phyloP scores from a whole-genome alignment of 2,113 vertebrate species.

The Irena cyanogastra region DNA sequence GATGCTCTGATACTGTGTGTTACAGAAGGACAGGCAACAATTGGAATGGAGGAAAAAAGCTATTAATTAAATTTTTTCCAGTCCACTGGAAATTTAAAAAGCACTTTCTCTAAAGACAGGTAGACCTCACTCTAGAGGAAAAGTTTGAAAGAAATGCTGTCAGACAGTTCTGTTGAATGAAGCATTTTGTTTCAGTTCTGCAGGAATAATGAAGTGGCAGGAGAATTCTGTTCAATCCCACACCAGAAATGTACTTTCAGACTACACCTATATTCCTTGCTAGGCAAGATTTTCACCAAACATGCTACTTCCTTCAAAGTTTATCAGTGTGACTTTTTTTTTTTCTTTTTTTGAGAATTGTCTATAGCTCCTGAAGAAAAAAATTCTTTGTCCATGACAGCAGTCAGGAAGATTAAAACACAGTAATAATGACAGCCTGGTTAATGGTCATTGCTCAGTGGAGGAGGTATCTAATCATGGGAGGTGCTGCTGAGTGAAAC shows the following conservation, averaged over 20 bases:
- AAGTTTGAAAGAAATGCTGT: neutral
- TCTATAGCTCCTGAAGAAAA: neutral
- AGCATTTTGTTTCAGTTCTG: neutral
- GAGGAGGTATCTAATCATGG: rapidly evolving
- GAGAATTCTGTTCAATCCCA: neutral
- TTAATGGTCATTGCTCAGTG: neutral
- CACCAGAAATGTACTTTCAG: neutral
- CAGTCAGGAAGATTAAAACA: neutral
- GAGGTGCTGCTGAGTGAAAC: neutral
- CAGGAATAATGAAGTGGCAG: neutral
- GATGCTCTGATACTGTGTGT: neutral
- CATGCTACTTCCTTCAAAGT: neutral
- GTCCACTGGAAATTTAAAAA: neutral
- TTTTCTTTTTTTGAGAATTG: neutral
- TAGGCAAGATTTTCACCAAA: neutral
- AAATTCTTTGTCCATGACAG: neutral
- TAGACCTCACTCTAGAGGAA: neutral
- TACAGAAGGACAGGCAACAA: neutral
- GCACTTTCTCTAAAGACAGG: neutral
- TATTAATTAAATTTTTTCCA: neutral
- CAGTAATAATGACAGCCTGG: neutral
- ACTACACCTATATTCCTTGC: neutral
- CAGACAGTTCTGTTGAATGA: neutral
- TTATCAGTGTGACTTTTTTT: neutral
- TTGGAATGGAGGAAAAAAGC: neutral